Conservation (phyloP, 2,797 vertebrate genomes). For the Lepilemur ruficaudatus region DNA sequence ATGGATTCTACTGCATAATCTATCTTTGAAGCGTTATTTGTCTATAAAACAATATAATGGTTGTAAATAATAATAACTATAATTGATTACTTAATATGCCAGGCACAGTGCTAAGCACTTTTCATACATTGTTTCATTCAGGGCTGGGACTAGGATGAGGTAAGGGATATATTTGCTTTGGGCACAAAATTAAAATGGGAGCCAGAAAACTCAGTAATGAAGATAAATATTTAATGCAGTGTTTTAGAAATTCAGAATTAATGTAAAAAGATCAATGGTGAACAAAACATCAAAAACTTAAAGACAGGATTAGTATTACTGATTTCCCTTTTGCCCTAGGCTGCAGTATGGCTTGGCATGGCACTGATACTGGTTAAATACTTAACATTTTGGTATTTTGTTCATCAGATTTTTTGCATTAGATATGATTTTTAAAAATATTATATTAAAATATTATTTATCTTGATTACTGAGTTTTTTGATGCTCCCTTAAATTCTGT, state of each 20-base stretch:
- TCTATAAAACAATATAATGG: background rate
- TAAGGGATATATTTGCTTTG: background rate
- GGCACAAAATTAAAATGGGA: background rate
- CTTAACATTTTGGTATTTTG: background rate
- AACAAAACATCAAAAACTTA: background rate
- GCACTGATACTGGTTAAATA: background rate
- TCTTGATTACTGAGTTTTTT: background rate
- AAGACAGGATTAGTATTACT: background rate
- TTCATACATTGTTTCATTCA: background rate
- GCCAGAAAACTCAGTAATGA: background rate
- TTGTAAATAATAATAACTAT: background rate
- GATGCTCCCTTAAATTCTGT: background rate
- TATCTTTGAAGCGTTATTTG: background rate
- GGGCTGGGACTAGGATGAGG: background rate
- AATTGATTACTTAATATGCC: background rate
- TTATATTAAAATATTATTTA: background rate
- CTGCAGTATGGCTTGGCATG: background rate
- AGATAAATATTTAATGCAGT: background rate
- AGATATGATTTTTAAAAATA: background rate
- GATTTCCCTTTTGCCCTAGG: background rate
- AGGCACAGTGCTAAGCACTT: background rate
- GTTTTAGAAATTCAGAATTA: background rate
- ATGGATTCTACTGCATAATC: background rate
- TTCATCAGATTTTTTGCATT: background rate
- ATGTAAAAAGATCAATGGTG: background rate